Conservation (phyloP, 2,113 vertebrate genomes). For the Misgurnus anguillicaudatus region DNA sequence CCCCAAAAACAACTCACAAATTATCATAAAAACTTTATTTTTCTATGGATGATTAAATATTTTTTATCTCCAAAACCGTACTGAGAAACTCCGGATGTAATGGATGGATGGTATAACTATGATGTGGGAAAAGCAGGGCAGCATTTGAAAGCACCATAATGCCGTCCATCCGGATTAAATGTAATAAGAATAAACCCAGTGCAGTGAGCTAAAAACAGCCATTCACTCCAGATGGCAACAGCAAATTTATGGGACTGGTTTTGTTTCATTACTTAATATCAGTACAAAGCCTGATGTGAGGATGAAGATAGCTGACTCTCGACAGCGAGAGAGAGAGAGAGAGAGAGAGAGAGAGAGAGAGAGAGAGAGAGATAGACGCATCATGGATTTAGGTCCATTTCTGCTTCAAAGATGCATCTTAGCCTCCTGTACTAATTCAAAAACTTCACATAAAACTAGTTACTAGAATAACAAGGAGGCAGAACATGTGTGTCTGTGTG, state of each 20-base stretch:
- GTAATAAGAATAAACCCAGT: neutral
- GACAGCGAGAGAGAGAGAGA: neutral
- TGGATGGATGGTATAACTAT: neutral
- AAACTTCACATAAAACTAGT: no score
- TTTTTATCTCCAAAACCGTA: no score
- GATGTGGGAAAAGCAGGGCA: neutral
- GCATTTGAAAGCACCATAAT: neutral
- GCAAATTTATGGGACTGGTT: neutral
- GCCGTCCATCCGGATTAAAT: neutral
- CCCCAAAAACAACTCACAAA: no score
- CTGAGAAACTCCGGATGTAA: neutral
- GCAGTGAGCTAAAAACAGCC: neutral
- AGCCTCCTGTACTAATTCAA: neutral
- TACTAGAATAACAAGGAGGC: no score
- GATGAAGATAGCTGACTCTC: neutral
- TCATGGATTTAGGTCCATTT: no score
- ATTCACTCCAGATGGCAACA: slow-evolving; percentile 10
- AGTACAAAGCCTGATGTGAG: neutral
- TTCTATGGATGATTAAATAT: no score
- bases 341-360: neutral
- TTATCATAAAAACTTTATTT: no score
- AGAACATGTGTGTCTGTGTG: no score
- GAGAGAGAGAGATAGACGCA: neutral
- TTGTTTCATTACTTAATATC: neutral
- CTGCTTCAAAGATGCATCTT: no score